These are phyloP conservation scores for Andrena hattorfiana DNA, from an alignment of 2,888 invertebrate genomes.

Conservation along the genomic window DNA sequence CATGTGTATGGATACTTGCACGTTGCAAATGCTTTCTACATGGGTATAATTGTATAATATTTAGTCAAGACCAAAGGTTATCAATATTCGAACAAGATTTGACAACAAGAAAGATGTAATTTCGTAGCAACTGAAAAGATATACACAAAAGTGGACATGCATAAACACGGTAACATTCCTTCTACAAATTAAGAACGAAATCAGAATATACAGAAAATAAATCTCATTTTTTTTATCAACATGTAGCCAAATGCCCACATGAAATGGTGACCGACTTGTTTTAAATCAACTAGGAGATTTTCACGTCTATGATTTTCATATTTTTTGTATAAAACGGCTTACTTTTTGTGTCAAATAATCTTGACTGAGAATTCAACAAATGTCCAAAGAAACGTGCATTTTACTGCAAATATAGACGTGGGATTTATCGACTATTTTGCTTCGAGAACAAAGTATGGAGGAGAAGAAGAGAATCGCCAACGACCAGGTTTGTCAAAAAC, in stretches of 20 bases:
- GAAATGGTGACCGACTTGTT: constrained; percentile 61
- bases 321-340: constrained; percentile 44
- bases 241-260: constrained; percentile 56
- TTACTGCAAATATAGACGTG: constrained; percentile 51
- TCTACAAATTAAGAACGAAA: constrained; percentile 20
- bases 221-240: constrained; percentile 10
- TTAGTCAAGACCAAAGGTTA: constrained; percentile 7
- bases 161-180: constrained; percentile 44
- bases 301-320: constrained; percentile 57
- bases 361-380: constrained; percentile 41
- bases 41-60: constrained; percentile 1
- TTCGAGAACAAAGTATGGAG: constrained; percentile 16
- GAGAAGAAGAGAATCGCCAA: constrained; percentile 46
- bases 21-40: constrained; percentile 16
- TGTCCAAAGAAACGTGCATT: constrained; percentile 36
- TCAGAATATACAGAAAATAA: constrained; percentile 14
- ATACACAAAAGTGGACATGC: constrained; percentile 29
- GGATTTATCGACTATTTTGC: constrained; percentile 34
- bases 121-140: constrained; percentile 24
- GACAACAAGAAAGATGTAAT: constrained; percentile 20
- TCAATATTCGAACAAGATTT: constrained; percentile 22
- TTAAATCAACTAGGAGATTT: constrained; percentile 56
- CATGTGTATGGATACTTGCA: constrained; percentile 11
- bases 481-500: constrained; percentile 64
- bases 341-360: constrained; percentile 33